Base-by-base conservation (phyloP, 1,140 invertebrate species). In the Patella vulgata region DNA sequence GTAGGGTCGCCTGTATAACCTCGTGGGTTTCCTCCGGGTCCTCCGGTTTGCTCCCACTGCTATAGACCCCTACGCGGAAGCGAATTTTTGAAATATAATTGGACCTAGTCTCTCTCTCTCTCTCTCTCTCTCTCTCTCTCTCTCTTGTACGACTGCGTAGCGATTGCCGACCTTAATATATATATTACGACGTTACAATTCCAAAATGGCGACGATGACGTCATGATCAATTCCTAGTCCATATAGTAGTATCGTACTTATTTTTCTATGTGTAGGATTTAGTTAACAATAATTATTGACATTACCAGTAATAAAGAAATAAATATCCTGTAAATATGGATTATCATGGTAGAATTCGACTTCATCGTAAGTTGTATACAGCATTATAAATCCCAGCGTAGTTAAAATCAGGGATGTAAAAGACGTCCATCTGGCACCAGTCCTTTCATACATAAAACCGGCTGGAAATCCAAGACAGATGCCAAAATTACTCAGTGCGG, bases 291-390 rank as follows among this genome's bases (percentile, higher is more conserved):
- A n/a, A n/a, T n/a, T 11, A 23, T 1, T 4, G 6, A 23, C 17
- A 14, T 47, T 19, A 47, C 44, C 44, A 23, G 21, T 25, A 47
- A 47, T 14, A 21, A 47, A 47, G 44, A 47, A 47, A 47, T 47
- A 47, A 3, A 47, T 47, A 25, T n/a, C 19, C 21, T 47, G 44
- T 12, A 47, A 21, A 19, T n/a, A 47, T 12, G 44, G 6, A 47
- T 47, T 12, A 47, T 47, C 44, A 11, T 47, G 44, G 21, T 47
- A 47, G 21, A 47, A 47, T 12, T 47, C n/a, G 11, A 12, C 21
- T 12, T 12, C 12, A n/a, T 23, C 11, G 3, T 14, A n/a, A 3
- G 44, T 47, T 19, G 19, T 47, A 19, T 25, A 47, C 17, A 47
- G 19, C 2, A 47, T 14, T n/a, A 21, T 47, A 11, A 47, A 23